Percentiles rank a stretch among this genome's conserved stretches.
phyloP scores from a whole-genome alignment of 2,113 vertebrate species.

The Laterallus jamaicensis region DNA sequence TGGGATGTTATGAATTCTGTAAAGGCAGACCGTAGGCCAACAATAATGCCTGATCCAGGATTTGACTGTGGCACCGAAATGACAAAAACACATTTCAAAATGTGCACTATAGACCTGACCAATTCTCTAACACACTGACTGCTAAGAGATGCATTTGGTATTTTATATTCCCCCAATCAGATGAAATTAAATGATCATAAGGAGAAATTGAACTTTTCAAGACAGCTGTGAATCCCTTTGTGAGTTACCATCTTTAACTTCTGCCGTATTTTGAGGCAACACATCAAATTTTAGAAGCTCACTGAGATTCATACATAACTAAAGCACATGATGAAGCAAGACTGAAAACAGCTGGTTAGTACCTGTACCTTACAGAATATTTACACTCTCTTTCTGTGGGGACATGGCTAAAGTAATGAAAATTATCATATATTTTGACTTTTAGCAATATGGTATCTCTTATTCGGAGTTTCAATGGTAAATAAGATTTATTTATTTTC shows the following conservation, averaged over 20 bases:
- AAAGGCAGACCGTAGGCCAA: not conserved
- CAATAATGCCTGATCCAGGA: not conserved
- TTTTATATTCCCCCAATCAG: conserved; percentile 6
- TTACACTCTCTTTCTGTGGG: not conserved
- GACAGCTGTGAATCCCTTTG: conserved; percentile 1
- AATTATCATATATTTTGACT: not conserved
- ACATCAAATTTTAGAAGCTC: conserved; percentile 48
- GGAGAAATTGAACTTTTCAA: conserved; percentile 58
- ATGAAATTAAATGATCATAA: conserved; percentile 43
- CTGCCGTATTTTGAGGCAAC: conserved; percentile 10
- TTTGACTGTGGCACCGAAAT: not conserved
- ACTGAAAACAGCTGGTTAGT: not conserved
- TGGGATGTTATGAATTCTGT: not conserved
- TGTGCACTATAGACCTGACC: not conserved
- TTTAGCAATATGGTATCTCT: not conserved
- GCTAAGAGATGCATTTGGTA: not conserved
- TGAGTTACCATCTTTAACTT: conserved; percentile 17
- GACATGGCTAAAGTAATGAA: not conserved
- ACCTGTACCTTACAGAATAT: not conserved
- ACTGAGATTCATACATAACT: conserved; percentile 16
- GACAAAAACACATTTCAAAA: not conserved
- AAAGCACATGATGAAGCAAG: not conserved
- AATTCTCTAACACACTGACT: not conserved
- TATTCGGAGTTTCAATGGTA: not conserved
- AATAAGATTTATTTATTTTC: not conserved